Conservation (phyloP, 1,140 invertebrate genomes). For the Bradysia coprophila region DNA sequence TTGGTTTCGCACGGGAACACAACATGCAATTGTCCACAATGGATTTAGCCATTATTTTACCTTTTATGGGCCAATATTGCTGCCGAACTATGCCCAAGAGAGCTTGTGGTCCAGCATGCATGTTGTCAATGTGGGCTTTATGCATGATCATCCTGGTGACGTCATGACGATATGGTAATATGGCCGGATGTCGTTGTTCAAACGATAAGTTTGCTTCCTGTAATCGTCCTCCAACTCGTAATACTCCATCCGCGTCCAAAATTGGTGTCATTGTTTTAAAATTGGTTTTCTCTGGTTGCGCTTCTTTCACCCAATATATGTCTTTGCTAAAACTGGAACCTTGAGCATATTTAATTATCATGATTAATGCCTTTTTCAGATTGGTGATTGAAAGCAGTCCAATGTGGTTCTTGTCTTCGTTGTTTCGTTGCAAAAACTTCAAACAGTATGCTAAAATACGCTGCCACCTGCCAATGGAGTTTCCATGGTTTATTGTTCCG, state of each 20-base stretch:
- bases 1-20: not conserved
- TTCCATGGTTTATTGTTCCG: too few relatives aligned
- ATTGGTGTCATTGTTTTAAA: too few relatives aligned
- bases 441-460: too few relatives aligned
- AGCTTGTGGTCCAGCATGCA: slow-evolving; percentile 8
- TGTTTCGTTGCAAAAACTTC: too few relatives aligned
- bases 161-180: not conserved
- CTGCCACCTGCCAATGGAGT: too few relatives aligned
- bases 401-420: too few relatives aligned
- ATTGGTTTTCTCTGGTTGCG: too few relatives aligned
- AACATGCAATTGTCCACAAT: not conserved
- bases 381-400: too few relatives aligned
- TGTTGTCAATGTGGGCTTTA: not conserved
- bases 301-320: too few relatives aligned
- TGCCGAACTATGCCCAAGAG: slow-evolving; percentile 3
- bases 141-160: not conserved
- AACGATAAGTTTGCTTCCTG: not conserved
- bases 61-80: slow-evolving; percentile 11
- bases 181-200: not conserved
- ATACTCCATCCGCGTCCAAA: slow-evolving; percentile 6
- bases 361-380: too few relatives aligned
- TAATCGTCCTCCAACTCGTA: not conserved
- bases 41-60: slow-evolving; percentile 6
- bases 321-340: too few relatives aligned
- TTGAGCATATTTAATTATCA: too few relatives aligned